These are phyloP conservation scores for Monarcha castaneiventris DNA, from an alignment of 2,113 vertebrate species.

Conservation along the genomic window DNA sequence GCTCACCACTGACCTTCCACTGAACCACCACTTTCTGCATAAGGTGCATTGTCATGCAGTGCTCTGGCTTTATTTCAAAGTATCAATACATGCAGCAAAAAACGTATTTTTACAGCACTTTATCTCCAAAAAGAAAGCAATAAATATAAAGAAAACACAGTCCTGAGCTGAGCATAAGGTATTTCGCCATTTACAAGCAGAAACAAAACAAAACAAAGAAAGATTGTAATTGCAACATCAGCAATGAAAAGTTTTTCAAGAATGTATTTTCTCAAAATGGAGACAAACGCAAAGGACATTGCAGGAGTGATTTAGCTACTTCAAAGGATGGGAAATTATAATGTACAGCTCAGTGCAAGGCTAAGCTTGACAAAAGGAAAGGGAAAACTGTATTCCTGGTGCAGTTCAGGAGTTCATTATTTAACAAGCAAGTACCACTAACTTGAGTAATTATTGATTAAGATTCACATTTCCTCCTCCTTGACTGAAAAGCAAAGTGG, in stretches of 20 bases:
- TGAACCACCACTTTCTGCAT: constrained; percentile 33
- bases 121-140: background rate
- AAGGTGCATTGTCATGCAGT: constrained; percentile 15
- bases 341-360: constrained; percentile 40
- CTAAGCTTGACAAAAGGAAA: constrained; percentile 36
- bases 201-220: background rate
- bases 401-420: background rate
- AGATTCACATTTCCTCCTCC: background rate
- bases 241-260: constrained; percentile 25
- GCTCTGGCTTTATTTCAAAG: background rate
- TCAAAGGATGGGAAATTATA: constrained; percentile 24
- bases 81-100: background rate
- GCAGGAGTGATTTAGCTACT: constrained; percentile 41
- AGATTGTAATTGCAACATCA: background rate
- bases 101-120: background rate
- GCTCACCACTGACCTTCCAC: constrained; percentile 61
- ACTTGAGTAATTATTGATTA: constrained; percentile 34
- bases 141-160: background rate
- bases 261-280: background rate
- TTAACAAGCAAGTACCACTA: constrained; percentile 15
- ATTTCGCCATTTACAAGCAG: constrained; percentile 23
- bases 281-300: constrained; percentile 36
- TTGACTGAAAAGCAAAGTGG: background rate
- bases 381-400: background rate
- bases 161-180: background rate